These are phyloP conservation scores for Chironomus striatipennis DNA, from an alignment of 1,140 invertebrate species.

Conservation along the genomic window DNA sequence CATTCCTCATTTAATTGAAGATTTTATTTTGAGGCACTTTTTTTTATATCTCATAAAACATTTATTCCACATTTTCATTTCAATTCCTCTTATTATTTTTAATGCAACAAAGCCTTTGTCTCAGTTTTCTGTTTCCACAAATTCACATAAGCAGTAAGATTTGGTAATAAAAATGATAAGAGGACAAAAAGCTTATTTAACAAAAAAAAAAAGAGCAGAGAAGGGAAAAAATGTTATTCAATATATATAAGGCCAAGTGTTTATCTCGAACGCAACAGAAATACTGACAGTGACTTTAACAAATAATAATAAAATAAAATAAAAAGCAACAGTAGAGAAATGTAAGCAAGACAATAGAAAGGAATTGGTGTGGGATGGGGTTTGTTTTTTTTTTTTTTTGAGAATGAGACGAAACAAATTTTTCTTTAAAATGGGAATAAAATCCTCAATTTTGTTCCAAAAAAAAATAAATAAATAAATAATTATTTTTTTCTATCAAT, in stretches of 20 bases:
- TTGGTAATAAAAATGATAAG: too few relatives aligned
- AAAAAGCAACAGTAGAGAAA: background rate
- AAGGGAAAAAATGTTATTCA: background rate
- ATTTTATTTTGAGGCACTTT: too few relatives aligned
- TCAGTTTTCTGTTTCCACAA: too few relatives aligned
- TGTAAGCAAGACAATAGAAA: background rate
- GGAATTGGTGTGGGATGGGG: background rate
- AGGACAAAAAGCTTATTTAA: background rate
- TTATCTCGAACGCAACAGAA: background rate
- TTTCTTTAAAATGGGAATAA: background rate
- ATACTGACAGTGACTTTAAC: background rate
- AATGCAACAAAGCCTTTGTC: too few relatives aligned
- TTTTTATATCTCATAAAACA: too few relatives aligned
- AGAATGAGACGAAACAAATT: background rate
- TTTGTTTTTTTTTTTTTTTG: background rate
- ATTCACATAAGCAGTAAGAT: too few relatives aligned
- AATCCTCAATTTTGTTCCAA: background rate
- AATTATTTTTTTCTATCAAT: too few relatives aligned
- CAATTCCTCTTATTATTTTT: too few relatives aligned
- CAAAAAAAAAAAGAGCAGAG: background rate
- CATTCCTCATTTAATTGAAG: too few relatives aligned
- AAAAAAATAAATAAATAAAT: too few relatives aligned
- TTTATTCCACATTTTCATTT: too few relatives aligned
- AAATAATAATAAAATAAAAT: slow-evolving; percentile 1
- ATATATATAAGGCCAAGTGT: background rate